Percentiles rank a stretch among this genome's conserved stretches.
Conservation (phyloP, 2,113 vertebrate genomes). For the Sceloporus tristichus region DNA sequence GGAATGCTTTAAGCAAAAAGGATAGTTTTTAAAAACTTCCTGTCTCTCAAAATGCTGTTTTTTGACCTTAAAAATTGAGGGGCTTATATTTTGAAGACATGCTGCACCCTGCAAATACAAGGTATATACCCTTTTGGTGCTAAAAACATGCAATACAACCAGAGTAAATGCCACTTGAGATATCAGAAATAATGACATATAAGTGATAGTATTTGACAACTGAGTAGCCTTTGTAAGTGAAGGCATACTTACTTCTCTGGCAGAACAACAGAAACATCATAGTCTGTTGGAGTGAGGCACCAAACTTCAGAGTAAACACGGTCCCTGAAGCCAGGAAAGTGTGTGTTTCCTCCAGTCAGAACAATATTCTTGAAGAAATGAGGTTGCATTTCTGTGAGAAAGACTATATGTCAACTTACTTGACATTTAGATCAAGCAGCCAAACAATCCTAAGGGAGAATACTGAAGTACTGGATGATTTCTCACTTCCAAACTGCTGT, state of each 20-base stretch:
- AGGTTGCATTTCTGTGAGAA: conserved; percentile 93
- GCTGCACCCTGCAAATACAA: too few species aligned
- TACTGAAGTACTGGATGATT: neutral
- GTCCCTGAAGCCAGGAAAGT: conserved; percentile 94
- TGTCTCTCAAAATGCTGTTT: too few species aligned
- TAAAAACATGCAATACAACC: neutral
- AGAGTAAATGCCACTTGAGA: neutral
- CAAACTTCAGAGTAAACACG: conserved; percentile 93
- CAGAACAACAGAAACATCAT: conserved; percentile 89
- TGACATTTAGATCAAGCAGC: neutral
- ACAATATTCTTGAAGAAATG: conserved; percentile 98
- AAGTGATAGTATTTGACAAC: neutral
- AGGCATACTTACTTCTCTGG: conserved; percentile 90
- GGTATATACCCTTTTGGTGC: too few species aligned
- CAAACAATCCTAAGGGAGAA: neutral
- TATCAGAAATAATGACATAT: neutral
- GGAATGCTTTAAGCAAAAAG: too few species aligned
- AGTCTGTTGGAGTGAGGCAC: conserved; percentile 91
- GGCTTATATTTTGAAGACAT: too few species aligned
- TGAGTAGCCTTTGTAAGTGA: neutral
- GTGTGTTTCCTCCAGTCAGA: conserved; percentile 92
- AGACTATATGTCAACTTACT: conserved; percentile 17
- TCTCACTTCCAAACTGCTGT: neutral
- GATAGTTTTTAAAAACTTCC: too few species aligned
- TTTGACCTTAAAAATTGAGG: too few species aligned